phyloP scores from a whole-genome alignment of 2,888 invertebrate genomes.

The Conops quadrifasciatus region DNA sequence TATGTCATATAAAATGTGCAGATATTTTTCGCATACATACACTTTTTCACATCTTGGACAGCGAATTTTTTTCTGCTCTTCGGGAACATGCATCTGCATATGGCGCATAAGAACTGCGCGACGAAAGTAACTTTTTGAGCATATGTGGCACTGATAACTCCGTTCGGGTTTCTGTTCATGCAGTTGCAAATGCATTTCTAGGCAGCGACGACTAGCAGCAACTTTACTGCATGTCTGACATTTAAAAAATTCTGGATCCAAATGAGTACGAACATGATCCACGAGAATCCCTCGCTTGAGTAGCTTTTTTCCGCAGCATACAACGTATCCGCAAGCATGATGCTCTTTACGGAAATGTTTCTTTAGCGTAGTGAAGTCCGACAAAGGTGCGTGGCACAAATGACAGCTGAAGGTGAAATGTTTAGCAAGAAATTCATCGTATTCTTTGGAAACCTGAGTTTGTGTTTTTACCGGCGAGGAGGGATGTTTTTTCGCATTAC shows the following conservation, averaged over 20 bases:
- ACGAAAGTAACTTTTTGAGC: constrained; percentile 48
- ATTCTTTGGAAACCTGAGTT: constrained; percentile 7
- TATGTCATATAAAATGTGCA: too few relatives aligned
- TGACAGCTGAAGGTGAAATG: constrained; percentile 61
- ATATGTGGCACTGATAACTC: constrained; percentile 47
- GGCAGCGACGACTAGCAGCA: constrained; percentile 40
- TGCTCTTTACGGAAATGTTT: constrained; percentile 43
- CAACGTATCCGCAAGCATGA: constrained; percentile 55
- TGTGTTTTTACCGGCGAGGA: too few relatives aligned
- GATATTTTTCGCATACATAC: constrained; percentile 44
- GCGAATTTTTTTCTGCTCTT: constrained; percentile 45
- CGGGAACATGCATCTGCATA: constrained; percentile 46
- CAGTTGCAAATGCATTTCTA: constrained; percentile 43
- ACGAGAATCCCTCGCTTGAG: constrained; percentile 58
- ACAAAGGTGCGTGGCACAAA: constrained; percentile 52
- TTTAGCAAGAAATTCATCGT: constrained; percentile 42
- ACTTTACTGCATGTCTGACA: constrained; percentile 53
- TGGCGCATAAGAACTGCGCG: constrained; percentile 47
- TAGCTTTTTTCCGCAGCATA: constrained; percentile 60
- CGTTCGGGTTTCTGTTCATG: constrained; percentile 43
- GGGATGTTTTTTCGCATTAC: too few relatives aligned
- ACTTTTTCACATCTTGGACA: constrained; percentile 49
- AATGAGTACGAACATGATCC: constrained; percentile 60
- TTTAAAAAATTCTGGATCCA: constrained; percentile 60
- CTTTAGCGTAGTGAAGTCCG: constrained; percentile 41